Conservation (phyloP, 2,113 vertebrate species). For the Rhinogobius similis region DNA sequence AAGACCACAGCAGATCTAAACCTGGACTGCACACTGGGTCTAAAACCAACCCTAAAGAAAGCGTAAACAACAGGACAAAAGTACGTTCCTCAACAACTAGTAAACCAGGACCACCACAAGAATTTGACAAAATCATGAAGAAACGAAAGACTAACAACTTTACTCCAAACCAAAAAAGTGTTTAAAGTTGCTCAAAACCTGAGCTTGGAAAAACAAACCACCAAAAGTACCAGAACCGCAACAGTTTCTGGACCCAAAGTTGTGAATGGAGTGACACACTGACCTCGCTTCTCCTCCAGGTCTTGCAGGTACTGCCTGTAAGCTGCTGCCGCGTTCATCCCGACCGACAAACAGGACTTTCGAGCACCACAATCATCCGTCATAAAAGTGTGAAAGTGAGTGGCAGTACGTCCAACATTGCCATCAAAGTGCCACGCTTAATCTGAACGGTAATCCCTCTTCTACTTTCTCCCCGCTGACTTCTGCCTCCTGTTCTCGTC, state of each 20-base stretch:
- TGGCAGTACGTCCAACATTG: slow-evolving; percentile 33
- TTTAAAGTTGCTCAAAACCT: background rate
- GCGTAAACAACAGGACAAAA: background rate
- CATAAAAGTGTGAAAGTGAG: background rate
- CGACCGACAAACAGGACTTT: background rate
- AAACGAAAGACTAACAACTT: background rate
- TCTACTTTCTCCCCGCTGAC: slow-evolving; percentile 29
- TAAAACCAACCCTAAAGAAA: background rate
- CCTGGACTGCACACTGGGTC: background rate
- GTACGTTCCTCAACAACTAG: background rate
- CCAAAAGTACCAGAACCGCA: background rate
- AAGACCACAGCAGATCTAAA: background rate
- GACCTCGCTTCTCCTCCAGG: slow-evolving; percentile 80
- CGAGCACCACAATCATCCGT: background rate
- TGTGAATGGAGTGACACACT: slow-evolving; percentile 43
- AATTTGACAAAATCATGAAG: too few relatives aligned
- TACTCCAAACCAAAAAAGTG: background rate
- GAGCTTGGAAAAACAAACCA: too few relatives aligned
- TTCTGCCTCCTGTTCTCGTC: slow-evolving; percentile 6
- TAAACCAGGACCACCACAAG: background rate
- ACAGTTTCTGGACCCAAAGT: background rate
- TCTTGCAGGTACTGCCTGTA: slow-evolving; percentile 79
- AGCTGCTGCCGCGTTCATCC: slow-evolving; percentile 72
- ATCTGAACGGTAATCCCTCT: slow-evolving; percentile 60
- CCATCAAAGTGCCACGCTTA: slow-evolving; percentile 53